Base-by-base conservation (phyloP, 2,888 invertebrate species). In the Ectemnius lituratus region DNA sequence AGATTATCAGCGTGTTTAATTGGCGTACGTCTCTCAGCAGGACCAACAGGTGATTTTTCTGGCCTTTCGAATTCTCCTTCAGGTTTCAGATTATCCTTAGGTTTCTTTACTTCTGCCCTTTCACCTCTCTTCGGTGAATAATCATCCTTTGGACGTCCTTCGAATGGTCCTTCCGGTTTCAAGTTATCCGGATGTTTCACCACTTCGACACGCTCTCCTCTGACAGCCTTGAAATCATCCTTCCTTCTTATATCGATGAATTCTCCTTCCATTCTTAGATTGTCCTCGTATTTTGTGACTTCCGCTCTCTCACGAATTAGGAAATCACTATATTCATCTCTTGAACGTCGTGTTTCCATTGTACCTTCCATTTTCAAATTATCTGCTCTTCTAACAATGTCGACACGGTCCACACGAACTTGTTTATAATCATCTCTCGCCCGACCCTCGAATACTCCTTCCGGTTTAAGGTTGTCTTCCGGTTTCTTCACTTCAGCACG, bases 381-480 rank as follows among this genome's bases (percentile, higher is more conserved):
- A 63, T 82, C 86, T 0, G 74, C 79, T 8, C 73, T 86, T 52
- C 73, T 85, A 4, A 78, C 79, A 13, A 84, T 66, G 4, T 86
- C 83, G 4, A 79, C 76, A 0, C 86, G 79, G 64, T 89, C 87
- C 45, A 93, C 92, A 27, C 90, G 92, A 11, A 92, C 91, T 18
- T 84, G 76, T 4, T 67, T 70, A 56, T 70, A 85, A 14, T 86
- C 86, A 14, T 87, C 84, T 46, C 85, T 87, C 16, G 86, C 87
- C 0, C 79, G 73, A 0, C 90, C 84, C 90, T 92, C 93, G 91
- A 93, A 85, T 0, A 92, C 91, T n/a, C 94, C 94, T 88, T 94
- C 94, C 0, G 94, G 94, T 81, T 91, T 92, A 0, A 95, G 89
- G 78, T 93, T 93, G 75, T 93, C 93, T 73, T 91, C 88, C 0